phyloP scores from a whole-genome alignment of 2,113 vertebrate species.

The Potamarius usumacintae region DNA sequence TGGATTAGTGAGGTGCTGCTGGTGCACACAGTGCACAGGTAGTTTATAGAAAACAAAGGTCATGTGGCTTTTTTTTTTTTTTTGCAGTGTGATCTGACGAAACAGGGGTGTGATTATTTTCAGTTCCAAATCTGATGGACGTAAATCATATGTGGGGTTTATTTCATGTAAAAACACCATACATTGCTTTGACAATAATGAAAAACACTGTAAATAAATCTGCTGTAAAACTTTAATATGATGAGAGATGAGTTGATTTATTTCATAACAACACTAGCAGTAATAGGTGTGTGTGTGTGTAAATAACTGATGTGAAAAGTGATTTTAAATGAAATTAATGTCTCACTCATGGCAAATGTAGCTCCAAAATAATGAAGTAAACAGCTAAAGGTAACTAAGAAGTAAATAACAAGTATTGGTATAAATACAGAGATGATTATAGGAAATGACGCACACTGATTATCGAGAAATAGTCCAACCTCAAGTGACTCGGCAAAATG shows the following conservation, averaged over 20 bases:
- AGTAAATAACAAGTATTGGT: background rate
- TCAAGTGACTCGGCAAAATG: no score
- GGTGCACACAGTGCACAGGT: background rate
- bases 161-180: background rate
- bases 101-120: background rate
- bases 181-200: slow-evolving; percentile 7
- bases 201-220: slow-evolving; percentile 21
- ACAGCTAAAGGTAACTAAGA: background rate
- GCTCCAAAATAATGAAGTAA: background rate
- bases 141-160: slow-evolving; percentile 4
- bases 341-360: background rate
- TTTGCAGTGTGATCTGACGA: background rate
- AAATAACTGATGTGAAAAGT: background rate
- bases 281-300: background rate
- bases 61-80: background rate
- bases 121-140: background rate
- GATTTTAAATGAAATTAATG: no score
- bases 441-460: no score
- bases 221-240: background rate
- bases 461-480: no score
- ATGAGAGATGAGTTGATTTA: background rate
- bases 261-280: background rate
- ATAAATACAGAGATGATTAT: no score
- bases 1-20: background rate
- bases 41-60: background rate